Evolutionary conservation across 2,113 vertebrate species (phyloP).

Genomic region (Cochlearius cochlearius): DNA sequence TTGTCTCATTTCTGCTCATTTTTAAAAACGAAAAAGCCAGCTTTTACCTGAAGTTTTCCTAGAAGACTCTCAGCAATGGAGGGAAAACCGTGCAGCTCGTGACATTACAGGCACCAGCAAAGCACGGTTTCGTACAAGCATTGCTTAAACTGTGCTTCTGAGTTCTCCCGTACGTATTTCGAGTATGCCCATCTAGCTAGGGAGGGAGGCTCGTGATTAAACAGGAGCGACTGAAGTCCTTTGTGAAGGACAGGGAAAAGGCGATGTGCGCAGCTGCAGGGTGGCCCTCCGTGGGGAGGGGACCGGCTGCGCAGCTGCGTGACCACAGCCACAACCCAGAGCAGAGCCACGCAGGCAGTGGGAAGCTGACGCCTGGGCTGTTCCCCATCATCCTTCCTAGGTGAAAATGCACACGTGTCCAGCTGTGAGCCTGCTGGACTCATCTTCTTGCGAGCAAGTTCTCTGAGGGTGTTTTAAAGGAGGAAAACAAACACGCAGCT

Average conservation of each 20-base stretch:
- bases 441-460: not conserved
- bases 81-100: rapidly evolving
- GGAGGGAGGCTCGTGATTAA: not conserved
- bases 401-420: not conserved
- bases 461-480: not conserved
- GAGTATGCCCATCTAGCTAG: not conserved
- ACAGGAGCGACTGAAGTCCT: not conserved
- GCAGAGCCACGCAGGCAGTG: not conserved
- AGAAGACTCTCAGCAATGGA: not conserved
- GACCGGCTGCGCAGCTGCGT: rapidly evolving
- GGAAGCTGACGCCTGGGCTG: not conserved
- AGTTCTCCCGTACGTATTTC: not conserved
- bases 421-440: not conserved
- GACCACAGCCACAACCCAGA: not conserved
- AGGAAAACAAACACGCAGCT: not conserved
- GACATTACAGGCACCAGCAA: not conserved
- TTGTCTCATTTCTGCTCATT: not conserved
- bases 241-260: not conserved
- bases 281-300: not conserved
- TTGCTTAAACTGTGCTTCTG: not conserved
- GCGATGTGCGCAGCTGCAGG: not conserved
- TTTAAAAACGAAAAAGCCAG: not conserved
- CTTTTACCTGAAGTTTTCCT: not conserved
- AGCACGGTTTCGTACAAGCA: not conserved
- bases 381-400: not conserved